Evolutionary conservation across 2,888 invertebrate genomes (phyloP), one percentile per base, ranked within the genome.

Genomic region (Tricholauxania praeusta): DNA sequence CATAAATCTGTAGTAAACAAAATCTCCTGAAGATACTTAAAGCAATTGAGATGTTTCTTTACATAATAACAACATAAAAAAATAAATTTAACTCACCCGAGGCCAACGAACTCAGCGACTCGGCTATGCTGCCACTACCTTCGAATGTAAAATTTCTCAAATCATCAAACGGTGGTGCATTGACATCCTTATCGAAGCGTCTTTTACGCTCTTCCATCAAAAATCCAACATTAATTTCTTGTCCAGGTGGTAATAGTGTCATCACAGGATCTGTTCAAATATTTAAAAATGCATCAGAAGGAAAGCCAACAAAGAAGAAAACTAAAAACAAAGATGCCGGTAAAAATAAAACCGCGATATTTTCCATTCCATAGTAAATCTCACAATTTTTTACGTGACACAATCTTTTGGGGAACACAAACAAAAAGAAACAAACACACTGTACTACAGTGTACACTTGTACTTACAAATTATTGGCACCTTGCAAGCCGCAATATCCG

Each of bases 81-180:
- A 28, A 28, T 28, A 65, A 65, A 19, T 65, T 8, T 51, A 57
- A 84, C 84, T 89, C 89, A 96, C 96, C 96, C 85, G 97, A 97
- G 83, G 97, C 97, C 83, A 99, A 91, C 70, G 98, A 98, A 83
- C 97, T 98, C 73, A 99, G 90, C 14, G 98, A 97, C 73, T 98
- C 98, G 49, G 97, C 98, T 72, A 97, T 97, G 87, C 97, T 97
- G 89, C 97, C 98, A 84, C 96, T 97, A 57, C 99, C 99, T 88
- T 99, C 99, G 84, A 99, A 99, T 71, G 98, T 98, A 87, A 99
- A 99, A 90, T 99, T 98, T 86, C 99, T 92, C 80, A 99, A 91
- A 88, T 99, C 99, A 87, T 99, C 99, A 87, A 98, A 98, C 12
- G 99, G 99, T 75, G 99, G 99, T 71, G 97, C 98, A 87, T 96